Evolutionary conservation across 2,113 vertebrate genomes (phyloP), one percentile per base, ranked within the genome.

Genomic region (Passer montanus): DNA sequence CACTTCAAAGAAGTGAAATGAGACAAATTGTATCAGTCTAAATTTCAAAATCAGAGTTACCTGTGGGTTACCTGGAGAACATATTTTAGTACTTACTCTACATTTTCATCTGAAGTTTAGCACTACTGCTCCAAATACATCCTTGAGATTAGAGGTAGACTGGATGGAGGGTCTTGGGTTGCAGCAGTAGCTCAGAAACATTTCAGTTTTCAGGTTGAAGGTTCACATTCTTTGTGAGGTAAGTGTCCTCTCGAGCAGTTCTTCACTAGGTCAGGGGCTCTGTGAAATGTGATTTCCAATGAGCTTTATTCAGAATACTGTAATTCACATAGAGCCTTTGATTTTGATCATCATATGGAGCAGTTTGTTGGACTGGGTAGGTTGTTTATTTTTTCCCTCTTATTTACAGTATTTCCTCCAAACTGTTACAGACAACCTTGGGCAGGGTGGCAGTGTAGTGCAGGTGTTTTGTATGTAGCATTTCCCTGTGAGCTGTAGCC

Each of bases 21-120:
- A 64, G 44, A 35, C 20, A 69, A 53, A 58, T 21, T 7, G 0
- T 33, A 10, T 0, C 2, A 67, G 16, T 23, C 20, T 56, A 6
- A 10, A 26, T 77, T 79, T 92, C 46, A 76, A 17, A 88, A 77
- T 2, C 1, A 5, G 56, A 49, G 5, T 60, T n/a, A n/a, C n/a
- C n/a, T 79, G 55, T 67, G 33, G 26, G 20, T 85, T 92, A 64
- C 15, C 21, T 83, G 23, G 31, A 62, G 67, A 76, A 85, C 39
- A 11, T 35, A 19, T 13, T 79, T 83, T 74, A 58, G 53, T 20
- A 15, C 7, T 35, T 60, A 49, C 15, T 72, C 24, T 91, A 0
- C 6, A 3, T 63, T 81, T 91, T 41, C 14, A 63, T 15, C 20
- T 26, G 26, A 43, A n/a, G 59, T 22, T 53, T 33, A 31, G 52